A percentile compares a stretch with the other conserved stretches of the same genome.
Conservation (phyloP, 2,797 vertebrate species). For the Lacerta viridis region DNA sequence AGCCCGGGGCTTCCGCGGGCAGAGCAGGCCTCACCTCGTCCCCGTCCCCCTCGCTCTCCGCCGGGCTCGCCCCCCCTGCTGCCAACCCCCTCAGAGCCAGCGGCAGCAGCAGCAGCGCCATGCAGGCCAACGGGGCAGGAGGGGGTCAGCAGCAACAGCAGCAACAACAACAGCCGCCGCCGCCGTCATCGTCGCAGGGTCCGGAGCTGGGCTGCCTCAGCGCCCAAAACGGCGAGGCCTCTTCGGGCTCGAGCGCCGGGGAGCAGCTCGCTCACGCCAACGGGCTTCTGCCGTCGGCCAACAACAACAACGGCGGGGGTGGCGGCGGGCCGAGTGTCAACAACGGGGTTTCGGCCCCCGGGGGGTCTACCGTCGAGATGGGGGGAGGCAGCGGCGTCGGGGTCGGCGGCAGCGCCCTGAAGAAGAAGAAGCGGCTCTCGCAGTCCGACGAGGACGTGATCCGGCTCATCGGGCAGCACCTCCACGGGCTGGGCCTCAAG, state of each 20-base stretch:
- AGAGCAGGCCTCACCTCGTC: conserved; percentile 90
- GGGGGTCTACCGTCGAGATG: conserved; percentile 82
- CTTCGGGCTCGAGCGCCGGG: conserved; percentile 72
- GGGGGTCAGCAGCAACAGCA: conserved; percentile 84
- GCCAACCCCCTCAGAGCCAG: conserved; percentile 82
- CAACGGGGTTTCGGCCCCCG: conserved; percentile 87
- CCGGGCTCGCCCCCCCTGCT: conserved; percentile 85
- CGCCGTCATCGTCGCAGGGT: conserved; percentile 85
- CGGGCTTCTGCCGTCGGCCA: conserved; percentile 89
- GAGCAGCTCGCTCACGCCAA: conserved; percentile 88
- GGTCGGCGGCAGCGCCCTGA: conserved; percentile 87
- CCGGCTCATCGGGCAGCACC: conserved; percentile 98
- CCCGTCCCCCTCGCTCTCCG: conserved; percentile 80
- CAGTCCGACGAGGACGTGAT: conserved; percentile 98
- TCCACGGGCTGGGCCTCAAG: conserved; percentile 96
- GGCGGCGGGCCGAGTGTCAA: conserved; percentile 84
- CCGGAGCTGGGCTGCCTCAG: conserved; percentile 83
- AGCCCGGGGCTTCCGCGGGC: conserved; percentile 94
- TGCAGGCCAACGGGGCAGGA: conserved; percentile 97
- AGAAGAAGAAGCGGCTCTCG: conserved; percentile 96
- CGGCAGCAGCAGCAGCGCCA: conserved; percentile 80
- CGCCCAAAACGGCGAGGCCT: conserved; percentile 84
- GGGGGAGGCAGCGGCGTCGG: conserved; percentile 79
- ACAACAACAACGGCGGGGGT: conserved; percentile 80
- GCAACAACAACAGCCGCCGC: conserved; percentile 78